phyloP scores from a whole-genome alignment of 1,140 invertebrate species.

The Cotesia chilonis region DNA sequence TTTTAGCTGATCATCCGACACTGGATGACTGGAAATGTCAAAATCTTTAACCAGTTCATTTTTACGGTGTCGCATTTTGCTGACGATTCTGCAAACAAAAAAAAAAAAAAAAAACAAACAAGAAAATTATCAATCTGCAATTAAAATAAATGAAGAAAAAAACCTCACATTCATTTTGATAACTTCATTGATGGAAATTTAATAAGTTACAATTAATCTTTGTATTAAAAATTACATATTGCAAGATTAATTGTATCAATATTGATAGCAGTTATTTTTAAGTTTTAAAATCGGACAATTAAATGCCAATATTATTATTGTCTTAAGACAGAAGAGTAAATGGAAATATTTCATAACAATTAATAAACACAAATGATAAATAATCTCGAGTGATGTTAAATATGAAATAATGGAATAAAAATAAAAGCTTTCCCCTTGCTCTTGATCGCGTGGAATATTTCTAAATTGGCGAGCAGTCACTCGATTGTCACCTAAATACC shows the following conservation, averaged over 20 bases:
- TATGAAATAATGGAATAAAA: background rate
- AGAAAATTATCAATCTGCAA: background rate
- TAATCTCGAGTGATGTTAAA: background rate
- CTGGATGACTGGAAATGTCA: slow-evolving; percentile 26
- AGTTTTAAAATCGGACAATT: background rate
- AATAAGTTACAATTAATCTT: slow-evolving; percentile 1
- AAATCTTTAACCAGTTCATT: slow-evolving; percentile 44
- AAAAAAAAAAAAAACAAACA: background rate
- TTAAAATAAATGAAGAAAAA: background rate
- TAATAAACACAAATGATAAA: background rate
- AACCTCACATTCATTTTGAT: background rate
- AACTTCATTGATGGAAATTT: slow-evolving; percentile 12
- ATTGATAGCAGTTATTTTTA: background rate
- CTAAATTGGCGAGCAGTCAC: slow-evolving; percentile 59
- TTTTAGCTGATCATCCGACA: slow-evolving; percentile 53
- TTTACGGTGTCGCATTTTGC: slow-evolving; percentile 56
- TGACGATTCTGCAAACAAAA: slow-evolving; percentile 50
- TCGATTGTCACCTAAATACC: slow-evolving; percentile 64
- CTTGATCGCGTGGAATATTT: slow-evolving; percentile 58
- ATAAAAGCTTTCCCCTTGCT: slow-evolving; percentile 29
- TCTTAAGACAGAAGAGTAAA: background rate
- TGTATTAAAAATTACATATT: slow-evolving; percentile 1
- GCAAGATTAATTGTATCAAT: background rate
- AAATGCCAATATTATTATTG: background rate
- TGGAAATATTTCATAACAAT: background rate